Conservation (phyloP, 2,888 invertebrate species). For the Fissipunctia ypsillon region DNA sequence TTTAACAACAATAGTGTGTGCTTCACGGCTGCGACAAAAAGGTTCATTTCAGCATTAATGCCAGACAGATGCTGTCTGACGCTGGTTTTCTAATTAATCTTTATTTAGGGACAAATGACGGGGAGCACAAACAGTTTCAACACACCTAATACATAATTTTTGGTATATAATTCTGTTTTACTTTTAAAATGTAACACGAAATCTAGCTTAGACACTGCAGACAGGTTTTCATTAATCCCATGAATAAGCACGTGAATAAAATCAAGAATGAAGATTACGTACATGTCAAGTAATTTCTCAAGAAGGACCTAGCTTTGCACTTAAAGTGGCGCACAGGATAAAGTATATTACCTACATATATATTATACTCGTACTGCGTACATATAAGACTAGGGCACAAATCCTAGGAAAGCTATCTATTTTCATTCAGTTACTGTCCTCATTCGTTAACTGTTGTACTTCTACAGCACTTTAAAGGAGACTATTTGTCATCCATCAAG, state of each 20-base stretch:
- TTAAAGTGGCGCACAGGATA: not conserved
- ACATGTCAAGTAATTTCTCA: not conserved
- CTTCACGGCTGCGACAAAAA: too few species aligned
- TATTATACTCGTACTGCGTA: not conserved
- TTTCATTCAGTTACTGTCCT: conserved; percentile 10
- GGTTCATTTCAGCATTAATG: too few species aligned
- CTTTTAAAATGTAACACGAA: not conserved
- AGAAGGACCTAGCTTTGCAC: not conserved
- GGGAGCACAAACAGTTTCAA: too few species aligned
- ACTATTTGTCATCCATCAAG: conserved; percentile 2
- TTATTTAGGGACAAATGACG: too few species aligned
- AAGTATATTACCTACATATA: not conserved
- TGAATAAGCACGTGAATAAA: not conserved
- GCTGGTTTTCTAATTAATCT: too few species aligned
- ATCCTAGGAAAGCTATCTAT: conserved; percentile 9
- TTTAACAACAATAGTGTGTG: too few species aligned
- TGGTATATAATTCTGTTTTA: not conserved
- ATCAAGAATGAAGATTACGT: not conserved
- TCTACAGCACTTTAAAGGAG: conserved; percentile 7
- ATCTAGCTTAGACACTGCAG: not conserved
- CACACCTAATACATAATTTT: too few species aligned
- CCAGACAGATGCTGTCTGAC: too few species aligned
- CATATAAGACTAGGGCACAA: not conserved
- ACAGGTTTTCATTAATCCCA: not conserved
- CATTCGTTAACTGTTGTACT: conserved; percentile 12